Evolutionary conservation across 2,113 vertebrate species (phyloP), one percentile per base, ranked within the genome.

Genomic region (Oreochromis spilurus): DNA sequence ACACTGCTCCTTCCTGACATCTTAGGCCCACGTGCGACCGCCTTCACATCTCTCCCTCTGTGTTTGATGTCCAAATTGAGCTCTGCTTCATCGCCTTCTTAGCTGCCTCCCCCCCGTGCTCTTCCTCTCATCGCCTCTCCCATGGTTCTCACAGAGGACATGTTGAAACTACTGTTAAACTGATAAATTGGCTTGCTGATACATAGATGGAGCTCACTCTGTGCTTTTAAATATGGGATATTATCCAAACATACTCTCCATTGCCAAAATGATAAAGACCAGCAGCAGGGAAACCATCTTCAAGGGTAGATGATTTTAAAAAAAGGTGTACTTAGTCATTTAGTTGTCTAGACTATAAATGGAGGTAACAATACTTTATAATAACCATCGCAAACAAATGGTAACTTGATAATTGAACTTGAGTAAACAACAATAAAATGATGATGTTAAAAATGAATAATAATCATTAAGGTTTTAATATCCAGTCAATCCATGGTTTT

Each of bases 41-140:
- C 89, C 90, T 78, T 79, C 84, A 90, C 91, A 87, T 88, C 88
- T 85, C 87, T 29, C 50, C 86, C 82, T 65, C 86, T 45, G 50
- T 86, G 91, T 94, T 95, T 95, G 93, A 95, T 90, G 91, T 95
- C 92, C 94, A 94, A 90, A 94, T 94, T 92, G 92, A 93, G 89
- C 84, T 89, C 67, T 81, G 91, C 90, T 89, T 92, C 91, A 90
- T 89, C 53, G 89, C 86, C 83, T 86, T 67, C 84, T 52, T 70
- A 3, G 78, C 82, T 50, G 40, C 87, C 84, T 48, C 84, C 90
- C 87, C 38, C 65, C 88, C 21, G 29, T 7, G 55, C 82, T 48
- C 82, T 43, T 75, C 78, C 16, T 58, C 85, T 60, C 86, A 57
- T 85, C 43, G 65, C 84, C 45, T 82, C 84, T 38, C 50, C 48